Base-by-base conservation (phyloP, 2,888 invertebrate species). In the Macrophya annulata region DNA sequence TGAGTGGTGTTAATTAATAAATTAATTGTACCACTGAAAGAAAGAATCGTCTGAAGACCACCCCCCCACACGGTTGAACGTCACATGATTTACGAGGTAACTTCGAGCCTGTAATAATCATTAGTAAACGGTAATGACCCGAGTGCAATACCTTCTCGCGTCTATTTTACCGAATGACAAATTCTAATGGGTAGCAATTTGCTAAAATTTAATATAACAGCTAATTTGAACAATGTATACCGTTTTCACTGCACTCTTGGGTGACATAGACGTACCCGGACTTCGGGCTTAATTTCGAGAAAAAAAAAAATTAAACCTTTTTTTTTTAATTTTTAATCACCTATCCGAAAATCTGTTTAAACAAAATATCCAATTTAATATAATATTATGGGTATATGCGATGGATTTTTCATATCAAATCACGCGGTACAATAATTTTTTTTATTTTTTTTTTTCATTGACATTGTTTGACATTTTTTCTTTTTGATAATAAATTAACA, bases 181-280 rank as follows among this genome's bases (percentile, higher is more conserved):
- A 81, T 81, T 62, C 81, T 81, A 81, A 81, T 81, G 81, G 86
- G 72, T 79, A 83, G 85, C 86, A 84, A 87, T 86, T 86, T 86
- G 84, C 72, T 84, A 43, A 85, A 87, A 87, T 88, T 87, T 89
- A 87, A 89, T 89, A 87, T 86, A 82, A 68, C 86, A 86, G 86
- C 86, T 88, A 87, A 89, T 89, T 86, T 85, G 59, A 81, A 81
- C 83, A 86, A 88, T 87, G 88, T 88, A 43, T 21, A 40, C 40
- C 45, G 40, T 81, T 62, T 62, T 81, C 62, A 81, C 62, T 62
- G 62, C 81, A 81, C 77, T 81, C 81, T 9, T 6, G 81, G 81
- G 43, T 65, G 40, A 81, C 40, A 65, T 62, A 62, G 77, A 77
- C 37, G 37, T 77, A 12, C 77, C 51, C 77, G 3, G 15, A 48